Evolutionary conservation across 2,797 vertebrate genomes (phyloP).

Genomic region (Myotis planiceps): DNA sequence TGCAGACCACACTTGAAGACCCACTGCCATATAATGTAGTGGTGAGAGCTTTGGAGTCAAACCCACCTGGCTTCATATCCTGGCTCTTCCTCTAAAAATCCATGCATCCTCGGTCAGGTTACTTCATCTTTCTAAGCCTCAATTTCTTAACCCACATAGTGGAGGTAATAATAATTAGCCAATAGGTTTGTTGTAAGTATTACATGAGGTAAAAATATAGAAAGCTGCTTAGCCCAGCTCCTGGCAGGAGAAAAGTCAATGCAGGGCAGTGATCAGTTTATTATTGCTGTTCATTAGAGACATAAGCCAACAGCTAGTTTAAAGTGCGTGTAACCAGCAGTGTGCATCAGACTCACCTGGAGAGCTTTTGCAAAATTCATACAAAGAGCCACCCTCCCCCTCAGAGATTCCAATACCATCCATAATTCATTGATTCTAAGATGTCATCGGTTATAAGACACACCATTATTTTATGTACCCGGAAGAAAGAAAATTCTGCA

Average conservation of each 20-base stretch:
- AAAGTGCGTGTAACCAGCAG: neutral
- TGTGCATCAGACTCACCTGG: neutral
- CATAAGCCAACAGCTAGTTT: neutral
- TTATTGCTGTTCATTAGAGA: neutral
- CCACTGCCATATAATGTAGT: neutral
- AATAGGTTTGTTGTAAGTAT: neutral
- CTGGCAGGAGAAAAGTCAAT: neutral
- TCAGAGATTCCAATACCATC: neutral
- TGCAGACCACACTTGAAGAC: neutral
- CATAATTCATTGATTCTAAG: neutral
- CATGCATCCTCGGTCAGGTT: neutral
- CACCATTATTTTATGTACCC: neutral
- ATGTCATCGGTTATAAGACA: neutral
- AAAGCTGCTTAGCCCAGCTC: neutral
- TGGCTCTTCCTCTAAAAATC: neutral
- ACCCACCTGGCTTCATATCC: neutral
- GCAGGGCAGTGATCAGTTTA: neutral
- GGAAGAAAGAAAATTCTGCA: slow-evolving; percentile 5
- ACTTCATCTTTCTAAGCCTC: neutral
- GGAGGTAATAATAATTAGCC: neutral
- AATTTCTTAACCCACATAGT: neutral
- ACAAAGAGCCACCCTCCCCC: neutral
- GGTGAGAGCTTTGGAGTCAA: neutral
- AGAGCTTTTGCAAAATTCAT: neutral
- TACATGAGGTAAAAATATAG: slow-evolving; percentile 20